These are phyloP conservation scores for Catharus bicknelli DNA, from an alignment of 2,113 vertebrate genomes.

Conservation along the genomic window DNA sequence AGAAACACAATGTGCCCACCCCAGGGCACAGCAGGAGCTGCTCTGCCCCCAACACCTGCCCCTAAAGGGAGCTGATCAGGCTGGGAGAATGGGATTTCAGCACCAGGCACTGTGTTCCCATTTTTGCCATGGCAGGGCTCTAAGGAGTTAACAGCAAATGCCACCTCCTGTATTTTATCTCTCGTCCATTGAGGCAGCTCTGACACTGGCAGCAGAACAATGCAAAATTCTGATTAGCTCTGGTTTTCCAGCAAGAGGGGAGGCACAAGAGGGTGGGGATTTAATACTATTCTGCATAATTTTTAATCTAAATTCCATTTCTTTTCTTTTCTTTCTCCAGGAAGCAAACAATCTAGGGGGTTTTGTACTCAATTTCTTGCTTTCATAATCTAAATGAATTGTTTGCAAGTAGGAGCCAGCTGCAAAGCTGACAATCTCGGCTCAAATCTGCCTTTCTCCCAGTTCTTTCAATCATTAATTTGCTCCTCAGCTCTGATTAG, in stretches of 20 bases:
- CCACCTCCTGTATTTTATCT: conserved; percentile 41
- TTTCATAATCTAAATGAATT: conserved; percentile 73
- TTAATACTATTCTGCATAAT: conserved; percentile 62
- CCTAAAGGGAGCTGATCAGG: neutral
- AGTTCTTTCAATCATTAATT: conserved; percentile 40
- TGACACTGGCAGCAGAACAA: conserved; percentile 46
- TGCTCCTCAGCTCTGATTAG: conserved; percentile 41
- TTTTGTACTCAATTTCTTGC: conserved; percentile 64
- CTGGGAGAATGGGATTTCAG: fast-evolving
- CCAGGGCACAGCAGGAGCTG: neutral
- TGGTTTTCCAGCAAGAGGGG: conserved; percentile 34
- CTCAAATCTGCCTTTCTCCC: conserved; percentile 40
- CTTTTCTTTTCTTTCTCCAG: conserved; percentile 59
- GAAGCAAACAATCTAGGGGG: conserved; percentile 66
- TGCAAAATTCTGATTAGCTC: conserved; percentile 43
- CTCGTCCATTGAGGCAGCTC: conserved; percentile 41
- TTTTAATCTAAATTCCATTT: conserved; percentile 69
- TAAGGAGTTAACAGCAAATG: conserved; percentile 47
- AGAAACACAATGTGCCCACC: fast-evolving
- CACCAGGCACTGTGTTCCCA: fast-evolving
- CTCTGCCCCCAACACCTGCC: neutral
- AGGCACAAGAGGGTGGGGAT: conserved; percentile 47
- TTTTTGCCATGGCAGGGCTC: neutral
- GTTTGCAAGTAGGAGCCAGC: conserved; percentile 71
- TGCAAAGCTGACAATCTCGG: conserved; percentile 36